Base-by-base conservation (phyloP, 2,113 vertebrate genomes). In the Callospermophilus lateralis region DNA sequence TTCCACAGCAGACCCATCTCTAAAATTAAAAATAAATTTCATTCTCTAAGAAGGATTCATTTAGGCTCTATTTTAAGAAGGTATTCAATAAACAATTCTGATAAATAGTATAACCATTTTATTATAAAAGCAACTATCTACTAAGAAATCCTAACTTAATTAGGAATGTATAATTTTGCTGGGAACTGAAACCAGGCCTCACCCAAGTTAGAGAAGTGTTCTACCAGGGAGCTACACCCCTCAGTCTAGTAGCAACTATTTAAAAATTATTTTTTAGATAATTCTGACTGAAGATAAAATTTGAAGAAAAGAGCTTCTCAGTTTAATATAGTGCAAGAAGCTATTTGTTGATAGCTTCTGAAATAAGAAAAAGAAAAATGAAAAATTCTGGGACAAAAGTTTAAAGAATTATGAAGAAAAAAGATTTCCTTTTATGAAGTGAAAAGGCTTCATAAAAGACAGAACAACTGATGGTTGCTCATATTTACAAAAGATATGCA, bases 1-100 rank as follows among this genome's bases (percentile, higher is more conserved):
- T 98, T 99, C 99, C 93, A 99, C 99, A 42, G 99, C 99, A 63
- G 99, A 99, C 12, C 99, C 99, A 83, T 99, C 99, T 98, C 99
- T 99, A 98, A 84, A 97, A 96, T 51, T 74, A 93, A 70, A 94
- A 97, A 79, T 4, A 92, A 55, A 89, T 34, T 76, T 72, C 53
- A 58, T 73, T 76, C 5, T 88, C 12, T 83, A 45, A 90, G 34
- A 73, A 88, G 51, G 30, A 89, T n/a, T 74, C 67, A 73, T 11
- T 94, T 61, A 76, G 67, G 78, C 45, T 80, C 63, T 85, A 68
- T n/a, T 63, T 90, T 91, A 55, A 55, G 78, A 84, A 22, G 12
- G 0, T 37, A 93, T 45, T 90, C 10, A 70, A 45, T 68, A 83
- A 86, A 83, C 3, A 84, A 58, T 45, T 83, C 42, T 83, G 19